phyloP scores from a whole-genome alignment of 2,113 vertebrate genomes.

The Scomber japonicus region DNA sequence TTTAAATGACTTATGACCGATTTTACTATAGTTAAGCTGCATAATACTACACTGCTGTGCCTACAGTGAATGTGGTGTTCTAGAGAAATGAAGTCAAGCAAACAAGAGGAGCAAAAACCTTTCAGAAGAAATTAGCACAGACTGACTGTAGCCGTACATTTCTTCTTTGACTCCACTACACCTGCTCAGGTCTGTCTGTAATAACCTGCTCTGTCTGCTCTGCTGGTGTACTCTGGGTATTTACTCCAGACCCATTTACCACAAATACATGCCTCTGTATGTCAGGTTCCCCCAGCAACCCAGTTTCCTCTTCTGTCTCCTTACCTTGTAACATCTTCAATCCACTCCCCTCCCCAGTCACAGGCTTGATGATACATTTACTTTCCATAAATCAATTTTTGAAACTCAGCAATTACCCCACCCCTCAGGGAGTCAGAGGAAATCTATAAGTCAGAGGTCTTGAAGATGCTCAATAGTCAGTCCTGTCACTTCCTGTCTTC shows the following conservation, averaged over 20 bases:
- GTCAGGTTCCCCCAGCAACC: conserved; percentile 25
- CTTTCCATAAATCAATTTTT: conserved; percentile 73
- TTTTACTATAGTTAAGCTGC: conserved; percentile 23
- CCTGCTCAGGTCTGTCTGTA: conserved; percentile 64
- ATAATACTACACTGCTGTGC: not conserved
- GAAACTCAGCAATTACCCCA: conserved; percentile 67
- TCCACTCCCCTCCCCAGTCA: not conserved
- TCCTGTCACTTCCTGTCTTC: conserved; percentile 49
- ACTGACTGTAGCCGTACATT: conserved; percentile 51
- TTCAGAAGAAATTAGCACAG: conserved; percentile 39
- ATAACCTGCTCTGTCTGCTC: conserved; percentile 62
- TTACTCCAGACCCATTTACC: conserved; percentile 68
- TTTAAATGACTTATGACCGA: conserved; percentile 34
- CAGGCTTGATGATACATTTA: conserved; percentile 69
- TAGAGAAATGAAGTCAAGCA: conserved; percentile 27
- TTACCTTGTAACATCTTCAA: conserved; percentile 23
- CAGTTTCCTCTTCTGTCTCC: conserved; percentile 23
- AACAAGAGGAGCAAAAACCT: conserved; percentile 42
- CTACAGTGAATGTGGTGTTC: not conserved
- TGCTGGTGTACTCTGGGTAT: conserved; percentile 71
- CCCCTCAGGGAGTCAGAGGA: conserved; percentile 42
- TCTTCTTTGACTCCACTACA: conserved; percentile 56
- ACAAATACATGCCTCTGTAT: conserved; percentile 50
- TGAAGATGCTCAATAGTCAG: conserved; percentile 64
- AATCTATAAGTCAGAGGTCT: conserved; percentile 73